These are phyloP conservation scores for Patiria pectinifera DNA, from an alignment of 53 echinoderm and acorn worm genomes.

Conservation along the genomic window DNA sequence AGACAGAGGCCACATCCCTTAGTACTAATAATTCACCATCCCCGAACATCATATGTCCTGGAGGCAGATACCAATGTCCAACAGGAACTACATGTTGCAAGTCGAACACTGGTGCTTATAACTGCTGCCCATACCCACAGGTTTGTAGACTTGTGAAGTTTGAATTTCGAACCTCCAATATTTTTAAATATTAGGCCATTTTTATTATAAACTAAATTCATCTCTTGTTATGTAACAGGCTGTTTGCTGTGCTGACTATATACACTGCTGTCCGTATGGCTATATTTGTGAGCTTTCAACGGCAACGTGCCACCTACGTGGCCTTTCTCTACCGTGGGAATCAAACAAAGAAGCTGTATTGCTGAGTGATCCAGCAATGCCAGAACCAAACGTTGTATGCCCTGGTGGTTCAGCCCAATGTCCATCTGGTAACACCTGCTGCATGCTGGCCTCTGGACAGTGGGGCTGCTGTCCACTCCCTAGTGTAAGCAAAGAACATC, in stretches of 20 bases:
- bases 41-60: slow-evolving; percentile 60
- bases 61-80: slow-evolving; percentile 64
- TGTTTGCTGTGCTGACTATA: slow-evolving; percentile 60
- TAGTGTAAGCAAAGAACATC: too few relatives aligned
- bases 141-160: not conserved
- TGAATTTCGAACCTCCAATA: too few relatives aligned
- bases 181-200: too few relatives aligned
- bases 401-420: slow-evolving; percentile 53
- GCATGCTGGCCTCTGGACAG: slow-evolving; percentile 51
- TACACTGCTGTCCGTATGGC: slow-evolving; percentile 68
- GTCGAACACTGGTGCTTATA: slow-evolving; percentile 57
- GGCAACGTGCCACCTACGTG: slow-evolving; percentile 21
- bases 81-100: slow-evolving; percentile 72
- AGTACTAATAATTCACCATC: not conserved
- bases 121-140: slow-evolving; percentile 68
- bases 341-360: slow-evolving; percentile 31
- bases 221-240: slow-evolving; percentile 27
- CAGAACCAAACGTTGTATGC: slow-evolving; percentile 51
- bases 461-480: slow-evolving; percentile 74
- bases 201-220: too few relatives aligned
- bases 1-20: slow-evolving; percentile 15
- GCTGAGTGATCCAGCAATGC: not conserved
- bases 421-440: slow-evolving; percentile 70
- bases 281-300: slow-evolving; percentile 41
- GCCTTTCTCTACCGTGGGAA: slow-evolving; percentile 47